These are phyloP conservation scores for Xylophagus ater DNA, from an alignment of 2,888 invertebrate species.

Conservation along the genomic window DNA sequence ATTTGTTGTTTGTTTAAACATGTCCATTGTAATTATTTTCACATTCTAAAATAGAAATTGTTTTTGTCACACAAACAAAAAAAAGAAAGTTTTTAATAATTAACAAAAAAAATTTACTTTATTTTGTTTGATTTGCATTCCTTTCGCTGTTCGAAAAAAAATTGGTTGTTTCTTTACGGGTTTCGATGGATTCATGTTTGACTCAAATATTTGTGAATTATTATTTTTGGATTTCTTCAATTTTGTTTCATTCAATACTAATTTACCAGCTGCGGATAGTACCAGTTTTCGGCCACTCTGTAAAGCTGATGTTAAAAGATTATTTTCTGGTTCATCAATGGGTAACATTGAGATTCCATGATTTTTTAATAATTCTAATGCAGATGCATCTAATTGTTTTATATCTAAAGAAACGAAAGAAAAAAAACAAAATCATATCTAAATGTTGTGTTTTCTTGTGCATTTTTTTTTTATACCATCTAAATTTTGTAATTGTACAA, in stretches of 20 bases:
- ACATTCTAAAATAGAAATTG: slow-evolving; percentile 27
- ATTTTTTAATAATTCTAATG: slow-evolving; percentile 59
- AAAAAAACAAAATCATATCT: too few relatives aligned
- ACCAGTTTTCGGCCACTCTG: slow-evolving; percentile 78
- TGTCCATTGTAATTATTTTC: slow-evolving; percentile 35
- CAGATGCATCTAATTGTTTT: slow-evolving; percentile 28
- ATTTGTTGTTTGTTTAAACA: slow-evolving; percentile 33
- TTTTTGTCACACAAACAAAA: background rate
- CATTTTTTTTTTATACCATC: too few relatives aligned
- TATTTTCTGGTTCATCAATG: slow-evolving; percentile 55
- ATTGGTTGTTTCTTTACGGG: slow-evolving; percentile 6
- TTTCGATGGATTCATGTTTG: too few relatives aligned
- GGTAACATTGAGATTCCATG: slow-evolving; percentile 83
- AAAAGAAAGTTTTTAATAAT: too few relatives aligned
- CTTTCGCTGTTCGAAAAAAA: slow-evolving; percentile 7
- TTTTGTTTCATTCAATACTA: slow-evolving; percentile 50
- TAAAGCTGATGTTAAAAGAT: slow-evolving; percentile 64
- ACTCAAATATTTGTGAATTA: too few relatives aligned
- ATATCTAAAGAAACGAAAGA: slow-evolving; percentile 25
- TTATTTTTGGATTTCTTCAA: too few relatives aligned
- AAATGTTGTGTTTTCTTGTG: too few relatives aligned
- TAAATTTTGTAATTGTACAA: slow-evolving; percentile 13
- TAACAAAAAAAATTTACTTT: slow-evolving; percentile 5
- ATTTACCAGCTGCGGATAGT: slow-evolving; percentile 71
- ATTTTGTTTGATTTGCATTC: slow-evolving; percentile 11